phyloP scores from a whole-genome alignment of 2,888 invertebrate species.

The Agrotis puta region DNA sequence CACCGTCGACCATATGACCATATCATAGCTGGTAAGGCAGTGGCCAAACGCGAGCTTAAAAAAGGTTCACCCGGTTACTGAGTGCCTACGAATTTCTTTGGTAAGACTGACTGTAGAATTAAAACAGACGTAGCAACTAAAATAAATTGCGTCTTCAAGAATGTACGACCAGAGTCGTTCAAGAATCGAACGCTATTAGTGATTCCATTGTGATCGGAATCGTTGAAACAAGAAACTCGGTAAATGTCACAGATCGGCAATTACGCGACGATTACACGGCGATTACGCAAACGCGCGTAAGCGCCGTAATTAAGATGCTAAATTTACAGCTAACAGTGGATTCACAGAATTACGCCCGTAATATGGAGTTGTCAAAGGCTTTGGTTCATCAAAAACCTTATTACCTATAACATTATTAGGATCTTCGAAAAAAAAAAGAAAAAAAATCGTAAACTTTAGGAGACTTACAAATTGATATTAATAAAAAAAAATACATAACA shows the following conservation, averaged over 20 bases:
- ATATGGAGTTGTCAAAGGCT: constrained; percentile 11
- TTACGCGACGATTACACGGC: constrained; percentile 63
- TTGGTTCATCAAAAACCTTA: constrained; percentile 1
- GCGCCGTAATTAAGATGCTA: constrained; percentile 74
- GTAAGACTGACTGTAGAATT: neutral
- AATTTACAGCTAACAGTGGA: constrained; percentile 57
- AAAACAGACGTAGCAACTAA: constrained; percentile 7
- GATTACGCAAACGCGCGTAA: constrained; percentile 72
- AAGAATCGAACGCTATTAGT: constrained; percentile 52
- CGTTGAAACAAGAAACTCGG: constrained; percentile 55
- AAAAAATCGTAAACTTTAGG: too few relatives aligned
- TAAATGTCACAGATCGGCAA: constrained; percentile 65
- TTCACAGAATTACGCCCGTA: constrained; percentile 46
- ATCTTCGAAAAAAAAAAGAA: too few relatives aligned
- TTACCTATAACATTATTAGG: neutral
- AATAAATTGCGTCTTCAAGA: constrained; percentile 21
- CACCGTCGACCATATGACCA: too few relatives aligned
- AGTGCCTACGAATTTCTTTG: too few relatives aligned
- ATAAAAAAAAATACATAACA: too few relatives aligned
- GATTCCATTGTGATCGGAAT: constrained; percentile 58
- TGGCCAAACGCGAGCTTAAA: too few relatives aligned
- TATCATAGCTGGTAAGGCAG: too few relatives aligned
- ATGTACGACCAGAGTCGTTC: constrained; percentile 26
- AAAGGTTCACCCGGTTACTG: neutral
- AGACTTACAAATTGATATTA: too few relatives aligned